Base-by-base conservation (phyloP, 2,113 vertebrate species). In the Scalopus aquaticus region DNA sequence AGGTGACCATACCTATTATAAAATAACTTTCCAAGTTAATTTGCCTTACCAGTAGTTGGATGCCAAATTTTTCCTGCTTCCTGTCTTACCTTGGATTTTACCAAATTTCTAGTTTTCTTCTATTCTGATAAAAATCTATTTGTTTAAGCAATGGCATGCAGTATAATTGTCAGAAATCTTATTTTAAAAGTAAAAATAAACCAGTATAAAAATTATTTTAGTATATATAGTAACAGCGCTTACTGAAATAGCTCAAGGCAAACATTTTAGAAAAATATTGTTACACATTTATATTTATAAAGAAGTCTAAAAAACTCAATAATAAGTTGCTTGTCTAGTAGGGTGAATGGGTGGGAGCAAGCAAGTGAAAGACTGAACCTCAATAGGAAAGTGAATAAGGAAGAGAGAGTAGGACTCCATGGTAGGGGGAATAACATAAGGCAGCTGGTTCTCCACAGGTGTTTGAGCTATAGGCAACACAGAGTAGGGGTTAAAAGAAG, bases 211-310 rank as follows among this genome's bases (percentile, higher is more conserved):
- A 65, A 88, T 10, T 49, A 54, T 54, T 54, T 19, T 19, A 51
- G 49, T 51, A 0, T 46, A 91, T 73, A 78, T 60, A 93, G 3
- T 93, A n/a, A 94, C 42, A 84, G 72, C 79, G 97, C 88, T 98
- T 92, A 93, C 8, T 0, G 0, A 84, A 90, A 67, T 35, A 97
- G 69, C 39, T 87, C 3, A 51, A 73, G 64, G 79, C 73, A 96
- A 74, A 90, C 11, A 88, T 84, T 97, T 96, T 92, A 97, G 87
- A 96, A 96, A 91, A 90, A 94, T 97, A 49, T 9, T 49, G 46
- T 49, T 49, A 60, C 4, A 26, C 24, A 60, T 60, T 16, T 37
- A 80, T 4, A 49, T 96, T 97, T 96, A 96, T 39, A 97, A 96
- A 49, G 70, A 96, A 49, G 70, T 72, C 26, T 26, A 51, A 64